Evolutionary conservation across 2,113 vertebrate genomes (phyloP).

Genomic region (Spilogale gracilis): DNA sequence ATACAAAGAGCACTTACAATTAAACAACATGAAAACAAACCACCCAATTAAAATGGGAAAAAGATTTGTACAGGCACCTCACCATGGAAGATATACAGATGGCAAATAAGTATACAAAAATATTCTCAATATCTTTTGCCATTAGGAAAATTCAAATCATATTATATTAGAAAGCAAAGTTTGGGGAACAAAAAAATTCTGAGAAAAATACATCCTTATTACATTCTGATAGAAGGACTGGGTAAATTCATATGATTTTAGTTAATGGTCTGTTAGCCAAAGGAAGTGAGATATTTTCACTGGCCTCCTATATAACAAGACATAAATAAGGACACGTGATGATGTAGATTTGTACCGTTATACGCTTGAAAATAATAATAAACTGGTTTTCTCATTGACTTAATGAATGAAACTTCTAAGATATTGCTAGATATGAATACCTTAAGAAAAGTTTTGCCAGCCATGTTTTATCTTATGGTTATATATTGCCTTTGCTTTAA

Average conservation of each 20-base stretch:
- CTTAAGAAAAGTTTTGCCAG: conserved; percentile 6
- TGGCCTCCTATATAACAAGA: background rate
- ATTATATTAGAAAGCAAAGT: background rate
- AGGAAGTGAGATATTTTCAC: background rate
- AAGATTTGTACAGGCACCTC: background rate
- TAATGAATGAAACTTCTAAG: conserved; percentile 56
- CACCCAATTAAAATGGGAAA: background rate
- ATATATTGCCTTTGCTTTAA: conserved; percentile 57
- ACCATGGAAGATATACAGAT: background rate
- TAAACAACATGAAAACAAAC: background rate
- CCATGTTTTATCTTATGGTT: background rate
- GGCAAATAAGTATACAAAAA: background rate
- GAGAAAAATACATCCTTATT: background rate
- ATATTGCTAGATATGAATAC: background rate
- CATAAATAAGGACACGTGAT: background rate
- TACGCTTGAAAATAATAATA: background rate
- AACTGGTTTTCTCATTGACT: background rate
- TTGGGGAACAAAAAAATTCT: background rate
- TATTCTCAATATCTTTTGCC: background rate
- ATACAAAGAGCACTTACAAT: background rate
- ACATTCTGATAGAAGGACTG: background rate
- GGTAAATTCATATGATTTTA: background rate
- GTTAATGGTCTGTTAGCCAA: background rate
- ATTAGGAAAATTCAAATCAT: background rate
- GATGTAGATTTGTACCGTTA: background rate